Conservation (phyloP, 2,113 vertebrate species). For the Tiliqua scincoides region DNA sequence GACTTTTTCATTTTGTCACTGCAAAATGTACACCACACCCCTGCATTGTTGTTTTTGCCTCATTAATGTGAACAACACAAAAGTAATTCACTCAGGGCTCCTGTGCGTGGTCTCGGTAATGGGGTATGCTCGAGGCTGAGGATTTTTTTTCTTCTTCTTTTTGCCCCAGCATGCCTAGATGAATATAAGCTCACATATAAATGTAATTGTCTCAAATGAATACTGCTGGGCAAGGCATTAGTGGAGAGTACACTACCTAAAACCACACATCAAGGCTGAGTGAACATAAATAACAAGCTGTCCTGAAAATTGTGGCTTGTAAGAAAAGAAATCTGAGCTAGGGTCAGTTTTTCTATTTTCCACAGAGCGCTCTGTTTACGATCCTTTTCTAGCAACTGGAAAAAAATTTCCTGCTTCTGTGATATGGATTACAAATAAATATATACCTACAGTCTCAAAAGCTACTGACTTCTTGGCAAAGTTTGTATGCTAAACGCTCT, state of each 20-base stretch:
- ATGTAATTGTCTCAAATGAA: conserved; percentile 17
- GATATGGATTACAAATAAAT: not conserved
- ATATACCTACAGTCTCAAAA: not conserved
- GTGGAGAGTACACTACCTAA: not conserved
- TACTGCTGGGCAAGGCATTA: not conserved
- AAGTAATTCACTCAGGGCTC: not conserved
- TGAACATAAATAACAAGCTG: conserved; percentile 12
- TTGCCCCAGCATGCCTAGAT: not conserved
- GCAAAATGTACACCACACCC: conserved; percentile 13
- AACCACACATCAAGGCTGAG: conserved; percentile 4
- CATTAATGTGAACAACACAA: not conserved
- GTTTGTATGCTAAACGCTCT: not conserved
- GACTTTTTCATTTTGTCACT: conserved; percentile 14
- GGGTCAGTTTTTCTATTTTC: conserved; percentile 9
- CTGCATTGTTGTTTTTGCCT: not conserved
- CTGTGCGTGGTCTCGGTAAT: not conserved
- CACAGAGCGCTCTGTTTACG: not conserved
- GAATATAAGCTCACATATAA: conserved; percentile 8
- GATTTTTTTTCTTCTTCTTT: not conserved
- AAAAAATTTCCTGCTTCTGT: not conserved
- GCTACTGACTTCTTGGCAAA: not conserved
- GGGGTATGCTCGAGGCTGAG: not conserved
- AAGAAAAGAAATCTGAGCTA: conserved; percentile 9
- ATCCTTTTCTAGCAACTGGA: not conserved
- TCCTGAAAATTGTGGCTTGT: conserved; percentile 3